phyloP scores from a whole-genome alignment of 35 echinoderm and acorn worm genomes.

The Patiria miniata region DNA sequence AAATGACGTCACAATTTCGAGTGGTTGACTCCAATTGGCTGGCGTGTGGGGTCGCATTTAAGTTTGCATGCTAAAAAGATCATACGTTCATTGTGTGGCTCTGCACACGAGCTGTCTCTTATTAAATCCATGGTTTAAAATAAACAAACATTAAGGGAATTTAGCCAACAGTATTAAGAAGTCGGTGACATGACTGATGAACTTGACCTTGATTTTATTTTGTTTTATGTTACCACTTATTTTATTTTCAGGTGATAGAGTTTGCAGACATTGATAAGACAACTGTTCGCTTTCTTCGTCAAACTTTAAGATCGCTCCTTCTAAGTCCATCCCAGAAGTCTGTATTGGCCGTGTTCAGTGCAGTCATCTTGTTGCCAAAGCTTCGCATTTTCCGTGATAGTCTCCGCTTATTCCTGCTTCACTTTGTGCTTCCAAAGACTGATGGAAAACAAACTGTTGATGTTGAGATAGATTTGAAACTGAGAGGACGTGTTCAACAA shows the following conservation, averaged over 20 bases:
- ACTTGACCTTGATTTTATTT: no score
- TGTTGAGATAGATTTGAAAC: background rate
- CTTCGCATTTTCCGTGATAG: slow-evolving; percentile 72
- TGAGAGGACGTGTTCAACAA: background rate
- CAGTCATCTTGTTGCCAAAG: slow-evolving; percentile 51
- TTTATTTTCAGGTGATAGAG: slow-evolving; percentile 82
- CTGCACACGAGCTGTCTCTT: no score
- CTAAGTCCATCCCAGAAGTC: slow-evolving; percentile 35
- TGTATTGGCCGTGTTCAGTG: slow-evolving; percentile 46
- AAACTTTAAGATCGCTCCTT: slow-evolving; percentile 45
- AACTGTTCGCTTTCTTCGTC: slow-evolving; percentile 72
- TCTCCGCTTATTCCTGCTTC: slow-evolving; percentile 85
- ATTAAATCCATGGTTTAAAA: no score
- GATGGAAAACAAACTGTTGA: slow-evolving; percentile 24
- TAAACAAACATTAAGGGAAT: no score
- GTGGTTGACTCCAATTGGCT: no score
- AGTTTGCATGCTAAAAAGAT: no score
- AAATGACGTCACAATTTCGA: no score
- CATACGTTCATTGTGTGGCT: no score
- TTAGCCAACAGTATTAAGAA: no score
- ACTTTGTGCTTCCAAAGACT: slow-evolving; percentile 71
- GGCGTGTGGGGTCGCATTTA: no score
- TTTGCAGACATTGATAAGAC: slow-evolving; percentile 92
- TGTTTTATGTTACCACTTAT: no score
- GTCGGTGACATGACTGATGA: no score